phyloP scores from a whole-genome alignment of 2,888 invertebrate species.

The Agrilus biguttatus region DNA sequence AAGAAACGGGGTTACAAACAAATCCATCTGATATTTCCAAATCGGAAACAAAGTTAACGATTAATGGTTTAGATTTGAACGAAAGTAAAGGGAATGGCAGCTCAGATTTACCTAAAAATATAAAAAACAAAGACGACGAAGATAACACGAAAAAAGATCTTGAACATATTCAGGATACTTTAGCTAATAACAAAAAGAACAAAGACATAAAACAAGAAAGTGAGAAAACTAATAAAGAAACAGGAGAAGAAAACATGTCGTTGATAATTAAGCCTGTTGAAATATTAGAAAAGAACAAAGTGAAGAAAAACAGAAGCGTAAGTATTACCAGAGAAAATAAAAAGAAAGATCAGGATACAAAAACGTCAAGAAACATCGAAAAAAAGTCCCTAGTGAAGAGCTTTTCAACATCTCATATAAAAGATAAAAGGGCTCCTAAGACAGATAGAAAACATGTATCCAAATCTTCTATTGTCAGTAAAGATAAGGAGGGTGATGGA shows the following conservation, averaged over 20 bases:
- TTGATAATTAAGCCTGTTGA: background rate
- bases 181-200: background rate
- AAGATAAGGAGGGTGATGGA: too few relatives aligned
- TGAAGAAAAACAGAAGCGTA: background rate
- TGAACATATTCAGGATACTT: slow-evolving; percentile 1
- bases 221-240: too few relatives aligned
- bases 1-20: background rate
- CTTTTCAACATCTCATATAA: too few relatives aligned
- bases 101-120: too few relatives aligned
- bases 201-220: background rate
- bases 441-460: too few relatives aligned
- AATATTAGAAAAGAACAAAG: background rate
- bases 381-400: too few relatives aligned
- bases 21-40: background rate
- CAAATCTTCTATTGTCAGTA: too few relatives aligned
- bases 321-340: background rate
- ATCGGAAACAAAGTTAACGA: background rate
- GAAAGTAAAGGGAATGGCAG: too few relatives aligned
- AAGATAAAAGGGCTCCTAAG: too few relatives aligned
- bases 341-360: background rate
- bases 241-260: background rate
- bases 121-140: background rate
- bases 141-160: background rate
- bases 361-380: background rate
- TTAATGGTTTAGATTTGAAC: too few relatives aligned